Evolutionary conservation across 2,888 invertebrate genomes (phyloP), one percentile per base, ranked within the genome.

Genomic region (Tetranychus truncatus): DNA sequence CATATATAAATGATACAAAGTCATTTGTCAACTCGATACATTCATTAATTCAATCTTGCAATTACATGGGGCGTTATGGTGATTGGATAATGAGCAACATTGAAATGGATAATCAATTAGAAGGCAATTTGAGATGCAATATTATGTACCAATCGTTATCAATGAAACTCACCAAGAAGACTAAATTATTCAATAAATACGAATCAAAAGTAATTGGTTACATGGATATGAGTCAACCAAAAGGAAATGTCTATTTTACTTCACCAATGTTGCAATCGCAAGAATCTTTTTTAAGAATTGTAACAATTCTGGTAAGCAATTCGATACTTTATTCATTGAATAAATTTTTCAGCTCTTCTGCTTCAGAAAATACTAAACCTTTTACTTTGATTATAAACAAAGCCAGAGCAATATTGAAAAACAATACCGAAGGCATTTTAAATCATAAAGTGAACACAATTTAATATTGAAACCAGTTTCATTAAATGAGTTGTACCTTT

Each of bases 161-260:
- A 24, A 69, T 69, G 69, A 9, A 69, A 24, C n/a, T 69, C 9
- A 69, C 21, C 11, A 18, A 11, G 69, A 90, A 91, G 80, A 76
- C 9, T 69, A 24, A 69, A 69, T 24, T 69, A n/a, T 24, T 69
- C 69, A 69, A 6, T 69, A 9, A 24, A 20, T 15, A 15, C n/a
- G 69, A 24, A 9, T 69, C 21, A 5, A 20, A 69, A 11, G 69
- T 69, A 69, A 69, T 55, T 55, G 69, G 69, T 69, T 69, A 69
- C 69, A 69, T 24, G 69, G 69, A 69, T 69, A 5, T 69, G n/a
- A 69, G 9, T 20, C 15, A 24, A 69, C 6, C 69, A 6, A 69
- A 5, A 1, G 21, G 21, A 69, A 69, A 3, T 18, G 11, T 24
- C n/a, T 69, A 24, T 69, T 69, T 20, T n/a, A 18, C 69, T n/a